phyloP scores from a whole-genome alignment of 2,888 invertebrate genomes.

The Achlya flavicornis region DNA sequence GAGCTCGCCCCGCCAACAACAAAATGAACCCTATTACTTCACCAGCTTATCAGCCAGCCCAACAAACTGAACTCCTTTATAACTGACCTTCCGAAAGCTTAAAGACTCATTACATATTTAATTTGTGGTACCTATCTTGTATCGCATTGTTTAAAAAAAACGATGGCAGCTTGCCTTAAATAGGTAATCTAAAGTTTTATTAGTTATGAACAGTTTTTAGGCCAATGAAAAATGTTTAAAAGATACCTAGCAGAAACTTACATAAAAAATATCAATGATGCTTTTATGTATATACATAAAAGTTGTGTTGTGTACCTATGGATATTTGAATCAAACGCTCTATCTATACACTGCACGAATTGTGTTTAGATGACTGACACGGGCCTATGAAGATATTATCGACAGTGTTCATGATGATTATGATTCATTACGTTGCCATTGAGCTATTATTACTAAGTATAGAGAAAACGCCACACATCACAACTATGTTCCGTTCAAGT shows the following conservation, averaged over 20 bases:
- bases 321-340: too few relatives aligned
- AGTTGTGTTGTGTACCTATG: too few relatives aligned
- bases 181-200: too few relatives aligned
- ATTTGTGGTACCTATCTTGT: neutral
- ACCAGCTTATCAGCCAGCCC: slow-evolving; percentile 62
- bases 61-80: slow-evolving; percentile 64
- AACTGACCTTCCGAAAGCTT: slow-evolving; percentile 51
- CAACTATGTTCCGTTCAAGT: too few relatives aligned
- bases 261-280: too few relatives aligned
- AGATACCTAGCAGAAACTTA: too few relatives aligned
- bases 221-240: too few relatives aligned
- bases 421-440: slow-evolving; percentile 45
- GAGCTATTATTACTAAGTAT: too few relatives aligned
- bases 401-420: slow-evolving; percentile 29
- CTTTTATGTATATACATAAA: too few relatives aligned
- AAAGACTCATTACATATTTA: neutral
- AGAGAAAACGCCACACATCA: too few relatives aligned
- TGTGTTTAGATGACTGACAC: neutral
- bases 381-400: slow-evolving; percentile 36
- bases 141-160: neutral
- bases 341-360: too few relatives aligned
- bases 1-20: slow-evolving; percentile 66
- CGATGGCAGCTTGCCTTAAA: slow-evolving; percentile 21
- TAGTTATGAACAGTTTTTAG: too few relatives aligned
- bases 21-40: slow-evolving; percentile 77